Evolutionary conservation across 2,113 vertebrate species (phyloP), one percentile per base, ranked within the genome.

Genomic region (Isurus oxyrinchus): DNA sequence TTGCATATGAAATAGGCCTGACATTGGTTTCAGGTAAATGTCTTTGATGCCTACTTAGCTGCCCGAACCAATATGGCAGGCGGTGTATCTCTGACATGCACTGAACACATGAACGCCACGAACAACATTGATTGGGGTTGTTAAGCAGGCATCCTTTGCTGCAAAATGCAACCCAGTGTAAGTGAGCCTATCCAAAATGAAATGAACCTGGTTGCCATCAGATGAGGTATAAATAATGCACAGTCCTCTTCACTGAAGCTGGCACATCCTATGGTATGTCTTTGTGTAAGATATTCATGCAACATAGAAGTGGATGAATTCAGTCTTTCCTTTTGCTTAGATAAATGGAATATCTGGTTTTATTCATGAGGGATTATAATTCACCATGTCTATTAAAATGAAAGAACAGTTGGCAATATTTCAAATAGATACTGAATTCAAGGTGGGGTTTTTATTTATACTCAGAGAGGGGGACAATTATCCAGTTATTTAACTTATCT

Each of bases 281-380:
- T 91, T 91, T 91, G 35, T n/a, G 31, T 35, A 35, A 91, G 88
- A 61, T 61, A 61, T 6, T 91, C 27, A 91, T 21, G 35, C 19
- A 94, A 63, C n/a, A 6, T 63, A 63, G 40, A 40, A 6, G n/a
- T 59, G n/a, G 5, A 21, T 63, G 16, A 93, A 40, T 93, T 40
- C 59, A 94, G 3, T 63, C 19, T 40, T 94, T 35, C 19, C 31
- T 63, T 94, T 94, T 94, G 35, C 59, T 66, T n/a, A 40, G 57
- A 63, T 94, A 66, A 90, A 63, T 94, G 90, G 59, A 94, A 94
- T 94, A 63, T 63, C 63, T 35, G 8, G 35, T 61, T 94, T 94
- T 63, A 63, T 94, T 63, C 59, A 94, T 63, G 14, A 57, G 23
- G 59, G 63, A 63, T 94, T 63, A n/a, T 63, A 94, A 93, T 93